Conservation (phyloP, 1,140 invertebrate species). For the Nasonia longicornis region DNA sequence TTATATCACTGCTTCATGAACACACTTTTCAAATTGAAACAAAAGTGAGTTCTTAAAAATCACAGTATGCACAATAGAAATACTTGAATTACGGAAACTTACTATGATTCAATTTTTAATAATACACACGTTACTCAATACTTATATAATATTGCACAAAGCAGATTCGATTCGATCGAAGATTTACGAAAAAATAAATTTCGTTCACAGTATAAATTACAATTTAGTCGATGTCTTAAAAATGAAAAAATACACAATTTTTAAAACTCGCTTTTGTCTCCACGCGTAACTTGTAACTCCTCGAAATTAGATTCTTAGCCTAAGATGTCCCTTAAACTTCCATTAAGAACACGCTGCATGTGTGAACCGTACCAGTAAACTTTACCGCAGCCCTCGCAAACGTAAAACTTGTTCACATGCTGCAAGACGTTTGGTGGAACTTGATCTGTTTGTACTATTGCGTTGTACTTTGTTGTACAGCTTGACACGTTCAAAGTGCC, state of each 20-base stretch:
- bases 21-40: constrained; percentile 19
- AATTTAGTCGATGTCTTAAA: neutral
- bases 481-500: constrained; percentile 60
- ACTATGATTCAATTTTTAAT: neutral
- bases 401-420: constrained; percentile 70
- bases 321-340: constrained; percentile 59
- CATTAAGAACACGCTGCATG: constrained; percentile 66
- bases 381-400: constrained; percentile 76
- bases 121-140: neutral
- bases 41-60: constrained; percentile 29
- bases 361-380: constrained; percentile 76
- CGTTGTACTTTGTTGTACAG: constrained; percentile 63
- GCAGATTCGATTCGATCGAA: neutral
- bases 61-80: neutral
- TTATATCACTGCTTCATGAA: constrained; percentile 26
- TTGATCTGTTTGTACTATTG: constrained; percentile 68
- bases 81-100: neutral
- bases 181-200: neutral
- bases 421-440: constrained; percentile 68
- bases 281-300: neutral
- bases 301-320: constrained; percentile 20
- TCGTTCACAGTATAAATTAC: neutral
- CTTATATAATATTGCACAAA: neutral
- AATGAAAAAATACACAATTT: constrained; percentile 21
- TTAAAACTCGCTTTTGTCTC: constrained; percentile 34